Base-by-base conservation (phyloP, 1,140 invertebrate genomes). In the Choristoneura fumiferana region DNA sequence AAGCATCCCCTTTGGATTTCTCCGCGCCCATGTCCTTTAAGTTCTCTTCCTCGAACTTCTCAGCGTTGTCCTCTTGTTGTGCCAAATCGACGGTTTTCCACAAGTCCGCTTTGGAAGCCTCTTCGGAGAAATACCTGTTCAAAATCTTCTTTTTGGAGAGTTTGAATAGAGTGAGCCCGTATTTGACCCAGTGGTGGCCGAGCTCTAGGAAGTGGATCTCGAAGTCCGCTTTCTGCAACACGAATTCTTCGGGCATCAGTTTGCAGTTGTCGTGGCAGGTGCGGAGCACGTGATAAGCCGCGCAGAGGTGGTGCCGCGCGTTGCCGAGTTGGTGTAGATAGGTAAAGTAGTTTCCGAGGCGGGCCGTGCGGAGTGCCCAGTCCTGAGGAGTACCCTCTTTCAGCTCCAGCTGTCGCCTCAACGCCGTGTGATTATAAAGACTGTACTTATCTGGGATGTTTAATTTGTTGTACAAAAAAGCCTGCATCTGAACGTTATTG, bases 181-280 rank as follows among this genome's bases (percentile, higher is more conserved):
- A 94, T 72, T 94, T 94, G 0, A 91, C 90, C 92, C 93, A 94
- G 67, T 92, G 92, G 56, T 92, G 89, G 14, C 91, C 90, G 8
- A 94, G 76, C 73, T 94, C 92, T 13, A 93, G 90, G 65, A 90
- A 91, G 57, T 89, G 85, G 63, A 91, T 88, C 49, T 89, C 79
- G 13, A 92, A 81, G 39, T 90, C 89, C 53, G 91, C 77, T 69
- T 88, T 89, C 74, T 90, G 71, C 9, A 74, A 54, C 22, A 80
- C 70, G 58, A 87, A 84, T 57, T 86, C 81, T 64, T 78, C 77
- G 1, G 83, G 81, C 40, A 83, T 76, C 1, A 85, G 66, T 59
- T 89, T 90, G 52, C 84, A 82, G 52, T 85, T 83, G 35, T 89
- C 83, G 63, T 91, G 89, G 54, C 89, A 87, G 8, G 87, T 86